These are phyloP conservation scores for Kryptolebias ocellatus DNA, from an alignment of 2,797 vertebrate species.

Conservation along the genomic window DNA sequence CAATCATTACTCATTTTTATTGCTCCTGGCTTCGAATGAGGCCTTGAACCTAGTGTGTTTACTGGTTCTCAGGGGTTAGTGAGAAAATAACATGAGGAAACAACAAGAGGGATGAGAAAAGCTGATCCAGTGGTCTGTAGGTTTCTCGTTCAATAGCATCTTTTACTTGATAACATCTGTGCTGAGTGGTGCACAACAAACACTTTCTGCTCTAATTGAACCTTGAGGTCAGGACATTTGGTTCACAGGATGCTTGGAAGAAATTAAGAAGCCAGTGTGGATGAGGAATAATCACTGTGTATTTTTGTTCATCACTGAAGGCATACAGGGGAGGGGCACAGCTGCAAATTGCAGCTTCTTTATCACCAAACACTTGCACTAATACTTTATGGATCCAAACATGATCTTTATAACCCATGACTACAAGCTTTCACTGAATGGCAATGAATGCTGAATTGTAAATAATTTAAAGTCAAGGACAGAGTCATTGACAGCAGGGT, in stretches of 20 bases:
- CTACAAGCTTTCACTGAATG: slow-evolving; percentile 56
- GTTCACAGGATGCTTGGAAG: slow-evolving; percentile 19
- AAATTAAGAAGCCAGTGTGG: slow-evolving; percentile 19
- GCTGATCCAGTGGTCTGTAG: slow-evolving; percentile 23
- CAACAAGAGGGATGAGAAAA: slow-evolving; percentile 42
- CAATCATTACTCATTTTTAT: slow-evolving; percentile 76
- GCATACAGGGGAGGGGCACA: slow-evolving; percentile 7
- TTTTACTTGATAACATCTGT: slow-evolving; percentile 46
- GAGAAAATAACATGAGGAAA: slow-evolving; percentile 61
- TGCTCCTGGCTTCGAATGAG: slow-evolving; percentile 57
- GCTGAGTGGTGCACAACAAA: slow-evolving; percentile 33
- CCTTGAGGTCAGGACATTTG: slow-evolving; percentile 48
- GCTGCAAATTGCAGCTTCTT: slow-evolving; percentile 23
- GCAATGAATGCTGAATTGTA: slow-evolving; percentile 62
- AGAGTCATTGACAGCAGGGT: slow-evolving; percentile 38
- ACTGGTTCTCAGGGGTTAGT: slow-evolving; percentile 62
- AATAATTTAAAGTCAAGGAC: slow-evolving; percentile 70
- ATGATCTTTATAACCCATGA: slow-evolving; percentile 49
- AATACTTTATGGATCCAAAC: slow-evolving; percentile 44
- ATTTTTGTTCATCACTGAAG: slow-evolving; percentile 4
- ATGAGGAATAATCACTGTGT: slow-evolving; percentile 8
- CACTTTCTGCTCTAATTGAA: slow-evolving; percentile 50
- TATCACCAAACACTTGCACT: slow-evolving; percentile 29
- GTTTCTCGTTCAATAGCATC: slow-evolving; percentile 38
- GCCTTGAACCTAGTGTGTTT: slow-evolving; percentile 65